These are phyloP conservation scores for Zaprionus obscuricornis DNA, from an alignment of 2,888 invertebrate species.

Conservation along the genomic window DNA sequence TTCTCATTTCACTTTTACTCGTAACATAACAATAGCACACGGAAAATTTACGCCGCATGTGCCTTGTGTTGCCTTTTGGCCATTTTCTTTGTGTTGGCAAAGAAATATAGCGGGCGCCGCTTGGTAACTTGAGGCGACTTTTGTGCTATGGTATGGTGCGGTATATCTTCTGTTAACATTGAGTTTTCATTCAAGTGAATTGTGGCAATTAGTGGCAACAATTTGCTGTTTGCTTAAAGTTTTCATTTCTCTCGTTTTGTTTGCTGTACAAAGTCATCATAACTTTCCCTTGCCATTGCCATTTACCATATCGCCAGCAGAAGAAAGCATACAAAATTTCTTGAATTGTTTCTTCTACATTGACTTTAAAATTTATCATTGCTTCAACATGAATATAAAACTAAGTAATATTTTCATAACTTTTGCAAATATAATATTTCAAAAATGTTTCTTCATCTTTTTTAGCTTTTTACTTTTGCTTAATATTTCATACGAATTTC, in stretches of 20 bases:
- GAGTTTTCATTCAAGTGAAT: constrained; percentile 54
- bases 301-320: constrained; percentile 1
- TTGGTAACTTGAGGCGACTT: background rate
- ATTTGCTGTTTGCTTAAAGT: constrained; percentile 73
- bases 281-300: too few species aligned
- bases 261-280: constrained; percentile 7
- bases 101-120: constrained; percentile 7
- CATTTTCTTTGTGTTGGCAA: constrained; percentile 15
- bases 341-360: too few species aligned
- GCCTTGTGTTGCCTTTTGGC: constrained; percentile 33
- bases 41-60: constrained; percentile 39
- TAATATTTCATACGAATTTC: too few species aligned
- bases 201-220: constrained; percentile 73
- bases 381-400: too few species aligned
- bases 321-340: too few species aligned
- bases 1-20: background rate
- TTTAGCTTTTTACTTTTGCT: too few species aligned
- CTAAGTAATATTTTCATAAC: too few species aligned
- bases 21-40: constrained; percentile 42
- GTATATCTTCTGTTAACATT: constrained; percentile 6
- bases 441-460: too few species aligned
- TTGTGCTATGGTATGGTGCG: background rate
- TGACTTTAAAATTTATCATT: constrained; percentile 26
- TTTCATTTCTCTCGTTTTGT: constrained; percentile 32
- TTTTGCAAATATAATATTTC: too few species aligned